Evolutionary conservation across 2,888 invertebrate genomes (phyloP).

Genomic region (Ophion slaviceki): DNA sequence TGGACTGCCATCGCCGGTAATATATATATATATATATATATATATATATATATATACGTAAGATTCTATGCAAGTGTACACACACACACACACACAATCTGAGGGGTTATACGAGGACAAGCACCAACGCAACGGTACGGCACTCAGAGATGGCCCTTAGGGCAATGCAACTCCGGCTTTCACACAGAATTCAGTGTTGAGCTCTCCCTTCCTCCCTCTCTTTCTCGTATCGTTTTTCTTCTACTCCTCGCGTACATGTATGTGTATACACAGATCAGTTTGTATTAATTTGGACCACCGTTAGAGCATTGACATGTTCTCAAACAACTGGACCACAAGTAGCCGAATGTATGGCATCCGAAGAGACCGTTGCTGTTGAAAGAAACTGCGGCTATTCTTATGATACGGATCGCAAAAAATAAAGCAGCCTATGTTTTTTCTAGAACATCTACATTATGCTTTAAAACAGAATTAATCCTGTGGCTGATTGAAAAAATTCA

Average conservation of each 20-base stretch:
- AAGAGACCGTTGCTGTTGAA: too few species aligned
- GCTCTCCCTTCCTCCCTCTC: conserved; percentile 33
- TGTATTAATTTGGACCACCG: conserved; percentile 3
- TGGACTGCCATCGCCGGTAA: conserved; percentile 63
- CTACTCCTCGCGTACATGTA: background rate
- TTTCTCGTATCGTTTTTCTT: conserved; percentile 16
- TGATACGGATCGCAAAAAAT: too few species aligned
- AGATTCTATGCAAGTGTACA: too few species aligned
- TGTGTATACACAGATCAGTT: background rate
- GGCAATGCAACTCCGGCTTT: conserved; percentile 70
- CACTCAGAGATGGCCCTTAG: conserved; percentile 75
- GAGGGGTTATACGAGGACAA: conserved; percentile 42
- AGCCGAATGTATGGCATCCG: conserved; percentile 14
- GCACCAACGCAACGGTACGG: conserved; percentile 68
- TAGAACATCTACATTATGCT: too few species aligned
- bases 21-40: background rate
- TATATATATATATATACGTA: too few species aligned
- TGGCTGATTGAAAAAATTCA: too few species aligned
- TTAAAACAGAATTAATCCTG: too few species aligned
- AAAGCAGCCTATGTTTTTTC: too few species aligned
- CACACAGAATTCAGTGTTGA: conserved; percentile 57
- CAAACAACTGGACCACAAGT: conserved; percentile 4
- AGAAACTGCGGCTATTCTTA: too few species aligned
- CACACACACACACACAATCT: too few species aligned
- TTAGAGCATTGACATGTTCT: background rate